These are phyloP conservation scores for Junonia oenone DNA, from an alignment of 2,888 invertebrate genomes.

Conservation along the genomic window DNA sequence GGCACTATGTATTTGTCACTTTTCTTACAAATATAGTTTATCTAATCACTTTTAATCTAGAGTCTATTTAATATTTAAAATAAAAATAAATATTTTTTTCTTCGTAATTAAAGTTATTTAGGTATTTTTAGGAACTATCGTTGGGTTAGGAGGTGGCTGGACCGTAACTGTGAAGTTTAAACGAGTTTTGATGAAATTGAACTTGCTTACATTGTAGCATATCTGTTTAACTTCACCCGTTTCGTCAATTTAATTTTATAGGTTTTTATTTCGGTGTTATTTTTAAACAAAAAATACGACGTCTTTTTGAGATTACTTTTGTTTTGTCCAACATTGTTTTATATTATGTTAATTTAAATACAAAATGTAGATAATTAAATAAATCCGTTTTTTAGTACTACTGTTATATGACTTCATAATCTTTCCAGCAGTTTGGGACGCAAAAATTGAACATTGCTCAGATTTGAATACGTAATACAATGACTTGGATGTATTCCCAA, in stretches of 20 bases:
- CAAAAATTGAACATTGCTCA: not conserved
- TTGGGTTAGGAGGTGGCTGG: slow-evolving; percentile 76
- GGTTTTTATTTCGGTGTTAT: not conserved
- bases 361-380: no score
- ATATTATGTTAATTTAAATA: no score
- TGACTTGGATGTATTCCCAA: slow-evolving; percentile 34
- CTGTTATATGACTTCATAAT: not conserved
- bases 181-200: slow-evolving; percentile 6
- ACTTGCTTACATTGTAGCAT: slow-evolving; percentile 17
- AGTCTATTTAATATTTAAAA: slow-evolving; percentile 58
- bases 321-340: no score
- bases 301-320: no score
- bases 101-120: slow-evolving; percentile 67
- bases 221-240: slow-evolving; percentile 41
- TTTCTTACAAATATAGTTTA: slow-evolving; percentile 37
- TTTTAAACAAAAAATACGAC: not conserved
- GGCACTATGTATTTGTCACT: slow-evolving; percentile 49
- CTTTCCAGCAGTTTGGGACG: not conserved
- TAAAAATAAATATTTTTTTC: slow-evolving; percentile 74
- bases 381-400: not conserved
- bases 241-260: slow-evolving; percentile 26
- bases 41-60: slow-evolving; percentile 48
- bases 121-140: slow-evolving; percentile 81
- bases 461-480: slow-evolving; percentile 20
- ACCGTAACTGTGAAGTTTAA: slow-evolving; percentile 41